phyloP scores from a whole-genome alignment of 1,140 invertebrate species.

The Augochlora pura region DNA sequence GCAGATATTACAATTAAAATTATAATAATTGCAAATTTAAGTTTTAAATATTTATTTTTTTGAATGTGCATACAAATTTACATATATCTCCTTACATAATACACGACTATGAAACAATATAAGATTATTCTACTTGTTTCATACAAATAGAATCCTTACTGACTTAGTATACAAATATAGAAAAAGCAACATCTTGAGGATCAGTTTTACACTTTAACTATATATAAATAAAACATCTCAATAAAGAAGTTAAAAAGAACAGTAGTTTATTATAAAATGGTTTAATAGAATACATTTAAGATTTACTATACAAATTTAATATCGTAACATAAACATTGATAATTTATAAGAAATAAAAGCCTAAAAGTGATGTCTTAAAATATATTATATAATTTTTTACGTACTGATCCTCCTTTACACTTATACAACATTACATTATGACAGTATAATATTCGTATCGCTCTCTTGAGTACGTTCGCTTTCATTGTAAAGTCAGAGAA shows the following conservation, averaged over 20 bases:
- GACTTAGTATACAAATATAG: slow-evolving; percentile 56
- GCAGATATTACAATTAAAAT: slow-evolving; percentile 8
- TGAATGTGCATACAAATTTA: slow-evolving; percentile 43
- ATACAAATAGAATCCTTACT: slow-evolving; percentile 59
- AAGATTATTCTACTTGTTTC: slow-evolving; percentile 44
- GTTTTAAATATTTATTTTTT: slow-evolving; percentile 40
- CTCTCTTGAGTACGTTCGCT: slow-evolving; percentile 19
- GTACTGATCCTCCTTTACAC: slow-evolving; percentile 44
- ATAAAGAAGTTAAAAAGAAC: slow-evolving; percentile 2
- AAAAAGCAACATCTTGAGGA: slow-evolving; percentile 54
- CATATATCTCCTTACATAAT: slow-evolving; percentile 53
- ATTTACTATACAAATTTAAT: slow-evolving; percentile 22
- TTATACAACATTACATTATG: slow-evolving; percentile 36
- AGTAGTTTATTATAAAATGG: slow-evolving; percentile 34
- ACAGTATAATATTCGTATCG: slow-evolving; percentile 48
- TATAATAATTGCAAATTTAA: slow-evolving; percentile 9
- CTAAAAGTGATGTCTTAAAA: slow-evolving; percentile 5
- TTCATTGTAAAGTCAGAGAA: no score
- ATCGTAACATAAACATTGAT: slow-evolving; percentile 9
- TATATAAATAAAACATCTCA: neutral
- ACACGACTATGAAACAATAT: slow-evolving; percentile 50
- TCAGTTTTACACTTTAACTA: slow-evolving; percentile 48
- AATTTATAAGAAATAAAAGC: slow-evolving; percentile 23
- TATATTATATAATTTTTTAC: slow-evolving; percentile 37
- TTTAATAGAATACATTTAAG: neutral